These are phyloP conservation scores for Tragopan temminckii DNA, from an alignment of 2,797 vertebrate species.

Conservation along the genomic window DNA sequence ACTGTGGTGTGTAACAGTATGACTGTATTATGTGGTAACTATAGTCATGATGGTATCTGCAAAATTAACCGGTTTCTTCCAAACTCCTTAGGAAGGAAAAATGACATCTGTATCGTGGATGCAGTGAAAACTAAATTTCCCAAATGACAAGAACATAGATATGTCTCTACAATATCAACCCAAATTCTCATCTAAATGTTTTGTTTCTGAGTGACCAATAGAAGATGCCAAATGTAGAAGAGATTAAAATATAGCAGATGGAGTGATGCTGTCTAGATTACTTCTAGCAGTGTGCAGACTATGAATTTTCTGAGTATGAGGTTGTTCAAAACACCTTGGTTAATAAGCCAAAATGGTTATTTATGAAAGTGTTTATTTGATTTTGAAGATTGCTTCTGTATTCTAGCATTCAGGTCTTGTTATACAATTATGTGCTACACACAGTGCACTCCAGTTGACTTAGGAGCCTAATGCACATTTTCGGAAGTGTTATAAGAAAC, in stretches of 20 bases:
- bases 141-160: neutral
- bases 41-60: slow-evolving; percentile 11
- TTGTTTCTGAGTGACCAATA: neutral
- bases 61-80: slow-evolving; percentile 31
- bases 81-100: slow-evolving; percentile 49
- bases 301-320: neutral
- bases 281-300: neutral
- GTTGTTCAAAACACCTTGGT: neutral
- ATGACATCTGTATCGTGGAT: neutral
- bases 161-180: neutral
- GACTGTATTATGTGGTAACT: slow-evolving; percentile 46
- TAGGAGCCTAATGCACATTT: neutral
- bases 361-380: neutral
- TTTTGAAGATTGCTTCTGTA: neutral
- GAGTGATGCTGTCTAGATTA: neutral
- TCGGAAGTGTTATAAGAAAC: neutral
- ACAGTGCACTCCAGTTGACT: neutral
- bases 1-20: neutral
- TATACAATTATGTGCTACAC: neutral
- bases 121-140: slow-evolving; percentile 48
- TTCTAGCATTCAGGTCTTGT: neutral
- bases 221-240: neutral
- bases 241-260: neutral
- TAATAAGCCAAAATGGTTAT: neutral
- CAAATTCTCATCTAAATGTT: neutral